Evolutionary conservation across 2,888 invertebrate species (phyloP).

Genomic region (Andrena chrysosceles): DNA sequence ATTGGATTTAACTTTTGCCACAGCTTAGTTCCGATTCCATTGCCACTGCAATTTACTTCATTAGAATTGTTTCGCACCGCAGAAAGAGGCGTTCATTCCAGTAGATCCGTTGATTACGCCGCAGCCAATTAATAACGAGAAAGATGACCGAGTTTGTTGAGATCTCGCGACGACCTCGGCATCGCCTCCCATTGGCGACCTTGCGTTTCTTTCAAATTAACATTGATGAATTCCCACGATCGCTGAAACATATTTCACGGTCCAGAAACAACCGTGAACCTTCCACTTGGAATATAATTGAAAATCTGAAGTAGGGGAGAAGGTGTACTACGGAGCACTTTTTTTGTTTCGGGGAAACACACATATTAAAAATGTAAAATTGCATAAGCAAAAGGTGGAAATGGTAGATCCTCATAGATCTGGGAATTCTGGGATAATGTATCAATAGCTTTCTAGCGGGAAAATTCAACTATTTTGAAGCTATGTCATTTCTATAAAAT

Average conservation of each 20-base stretch:
- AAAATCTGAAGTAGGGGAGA: constrained; percentile 4
- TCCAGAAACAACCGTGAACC: constrained; percentile 38
- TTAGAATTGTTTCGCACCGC: background rate
- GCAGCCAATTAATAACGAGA: constrained; percentile 26
- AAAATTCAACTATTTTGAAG: too few species aligned
- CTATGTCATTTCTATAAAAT: too few species aligned
- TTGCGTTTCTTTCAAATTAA: constrained; percentile 64
- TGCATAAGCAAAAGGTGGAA: too few species aligned
- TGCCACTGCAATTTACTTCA: background rate
- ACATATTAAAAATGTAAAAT: too few species aligned
- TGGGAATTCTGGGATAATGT: too few species aligned
- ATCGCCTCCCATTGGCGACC: constrained; percentile 32
- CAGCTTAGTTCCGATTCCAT: background rate
- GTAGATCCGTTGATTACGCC: background rate
- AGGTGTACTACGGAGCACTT: too few species aligned
- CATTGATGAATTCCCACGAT: constrained; percentile 52
- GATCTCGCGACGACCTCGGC: constrained; percentile 44
- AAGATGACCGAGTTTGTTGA: constrained; percentile 47
- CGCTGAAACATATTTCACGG: constrained; percentile 41
- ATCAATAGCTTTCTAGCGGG: too few species aligned
- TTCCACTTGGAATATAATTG: constrained; percentile 18
- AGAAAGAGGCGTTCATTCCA: background rate
- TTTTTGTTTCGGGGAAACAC: too few species aligned
- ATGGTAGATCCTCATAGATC: too few species aligned
- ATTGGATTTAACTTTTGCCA: background rate